Evolutionary conservation across 2,113 vertebrate genomes (phyloP).

Genomic region (Okapia johnstoni): DNA sequence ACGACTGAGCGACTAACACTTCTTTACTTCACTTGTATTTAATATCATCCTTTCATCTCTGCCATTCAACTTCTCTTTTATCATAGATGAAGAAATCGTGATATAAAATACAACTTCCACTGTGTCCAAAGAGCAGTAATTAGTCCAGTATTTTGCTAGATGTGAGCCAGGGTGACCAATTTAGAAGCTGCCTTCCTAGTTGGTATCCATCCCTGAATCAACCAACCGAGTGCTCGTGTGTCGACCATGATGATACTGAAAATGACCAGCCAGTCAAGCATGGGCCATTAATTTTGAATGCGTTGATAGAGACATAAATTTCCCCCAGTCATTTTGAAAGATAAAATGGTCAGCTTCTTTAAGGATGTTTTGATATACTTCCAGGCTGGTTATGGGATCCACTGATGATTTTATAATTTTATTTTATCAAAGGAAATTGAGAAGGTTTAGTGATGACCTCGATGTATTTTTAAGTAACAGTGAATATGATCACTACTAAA

Average conservation of each 20-base stretch:
- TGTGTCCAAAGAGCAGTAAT: background rate
- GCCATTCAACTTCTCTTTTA: background rate
- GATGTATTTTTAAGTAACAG: background rate
- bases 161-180: background rate
- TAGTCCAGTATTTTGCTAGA: background rate
- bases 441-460: background rate
- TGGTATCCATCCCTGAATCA: background rate
- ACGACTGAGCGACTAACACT: background rate
- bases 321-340: background rate
- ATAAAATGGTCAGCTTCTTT: background rate
- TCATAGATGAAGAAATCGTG: background rate
- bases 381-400: background rate
- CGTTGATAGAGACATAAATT: background rate
- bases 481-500: background rate
- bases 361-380: background rate
- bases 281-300: background rate
- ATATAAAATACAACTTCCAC: background rate
- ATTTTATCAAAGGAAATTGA: background rate
- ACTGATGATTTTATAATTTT: constrained; percentile 4
- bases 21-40: background rate
- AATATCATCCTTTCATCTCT: background rate
- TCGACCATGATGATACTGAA: background rate
- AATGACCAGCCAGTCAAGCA: background rate
- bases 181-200: background rate
- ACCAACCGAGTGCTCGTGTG: background rate